These are phyloP conservation scores for Cydia strobilella DNA, from an alignment of 1,140 invertebrate genomes.

Conservation along the genomic window DNA sequence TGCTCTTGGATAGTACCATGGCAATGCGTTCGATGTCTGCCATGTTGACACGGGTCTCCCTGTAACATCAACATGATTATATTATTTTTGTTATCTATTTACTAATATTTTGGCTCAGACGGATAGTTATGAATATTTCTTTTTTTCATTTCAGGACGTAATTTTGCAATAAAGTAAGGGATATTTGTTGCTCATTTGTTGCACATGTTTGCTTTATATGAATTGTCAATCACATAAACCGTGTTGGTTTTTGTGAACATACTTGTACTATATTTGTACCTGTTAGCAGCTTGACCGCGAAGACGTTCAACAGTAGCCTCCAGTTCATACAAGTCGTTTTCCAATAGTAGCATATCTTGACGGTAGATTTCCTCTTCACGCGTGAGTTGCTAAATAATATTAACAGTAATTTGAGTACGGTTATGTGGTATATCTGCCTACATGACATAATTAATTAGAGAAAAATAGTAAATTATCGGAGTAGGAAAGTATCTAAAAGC, in stretches of 20 bases:
- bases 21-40: constrained; percentile 98
- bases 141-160: too few relatives aligned
- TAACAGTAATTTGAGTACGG: neutral
- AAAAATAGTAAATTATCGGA: neutral
- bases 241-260: neutral
- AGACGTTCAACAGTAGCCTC: constrained; percentile 97
- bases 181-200: too few relatives aligned
- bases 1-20: constrained; percentile 86
- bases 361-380: constrained; percentile 91
- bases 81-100: neutral
- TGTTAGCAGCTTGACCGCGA: constrained; percentile 96
- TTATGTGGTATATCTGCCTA: neutral
- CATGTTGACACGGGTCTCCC: constrained; percentile 96
- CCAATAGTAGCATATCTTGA: constrained; percentile 93
- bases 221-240: neutral
- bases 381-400: constrained; percentile 59
- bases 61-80: constrained; percentile 40
- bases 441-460: neutral
- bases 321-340: constrained; percentile 96
- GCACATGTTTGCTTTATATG: too few relatives aligned
- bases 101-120: neutral
- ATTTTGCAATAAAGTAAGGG: too few relatives aligned
- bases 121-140: too few relatives aligned
- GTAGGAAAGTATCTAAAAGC: neutral
- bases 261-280: constrained; percentile 60